Evolutionary conservation across 1,140 invertebrate genomes (phyloP).

Genomic region (Monomorium pharaonis): DNA sequence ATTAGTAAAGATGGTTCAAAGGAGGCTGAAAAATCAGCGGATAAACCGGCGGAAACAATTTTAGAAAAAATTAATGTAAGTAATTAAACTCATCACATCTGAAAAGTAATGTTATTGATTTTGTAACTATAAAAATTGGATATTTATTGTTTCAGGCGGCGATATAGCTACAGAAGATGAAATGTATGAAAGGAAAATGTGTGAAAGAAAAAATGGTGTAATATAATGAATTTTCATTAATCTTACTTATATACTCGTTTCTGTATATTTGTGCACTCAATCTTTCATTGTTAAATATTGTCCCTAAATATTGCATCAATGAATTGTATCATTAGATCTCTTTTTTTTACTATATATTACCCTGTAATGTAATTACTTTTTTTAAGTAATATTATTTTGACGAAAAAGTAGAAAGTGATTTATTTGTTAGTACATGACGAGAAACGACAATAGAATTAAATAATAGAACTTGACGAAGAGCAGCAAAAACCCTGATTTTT

Average conservation of each 20-base stretch:
- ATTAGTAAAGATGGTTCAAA: neutral
- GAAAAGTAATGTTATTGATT: neutral
- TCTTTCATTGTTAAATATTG: slow-evolving; percentile 9
- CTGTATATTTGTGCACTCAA: neutral
- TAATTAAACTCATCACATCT: neutral
- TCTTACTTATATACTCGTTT: slow-evolving; percentile 24
- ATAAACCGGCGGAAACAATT: slow-evolving; percentile 60
- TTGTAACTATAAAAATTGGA: neutral
- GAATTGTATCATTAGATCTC: slow-evolving; percentile 5
- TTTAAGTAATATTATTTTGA: neutral
- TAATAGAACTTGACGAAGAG: neutral
- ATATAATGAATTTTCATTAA: slow-evolving; percentile 37
- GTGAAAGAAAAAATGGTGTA: neutral
- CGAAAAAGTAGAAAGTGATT: neutral
- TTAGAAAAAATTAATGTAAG: slow-evolving; percentile 65
- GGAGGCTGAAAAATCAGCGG: neutral
- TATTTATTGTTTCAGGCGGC: slow-evolving; percentile 57
- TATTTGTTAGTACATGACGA: neutral
- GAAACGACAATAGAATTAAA: neutral
- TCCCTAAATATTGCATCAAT: slow-evolving; percentile 9
- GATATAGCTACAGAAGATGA: slow-evolving; percentile 49
- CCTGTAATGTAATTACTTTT: neutral
- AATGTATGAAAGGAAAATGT: neutral
- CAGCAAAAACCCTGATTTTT: neutral
- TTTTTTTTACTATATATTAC: neutral